phyloP scores from a whole-genome alignment of 2,888 invertebrate genomes.

The Hofmannophila pseudospretella region DNA sequence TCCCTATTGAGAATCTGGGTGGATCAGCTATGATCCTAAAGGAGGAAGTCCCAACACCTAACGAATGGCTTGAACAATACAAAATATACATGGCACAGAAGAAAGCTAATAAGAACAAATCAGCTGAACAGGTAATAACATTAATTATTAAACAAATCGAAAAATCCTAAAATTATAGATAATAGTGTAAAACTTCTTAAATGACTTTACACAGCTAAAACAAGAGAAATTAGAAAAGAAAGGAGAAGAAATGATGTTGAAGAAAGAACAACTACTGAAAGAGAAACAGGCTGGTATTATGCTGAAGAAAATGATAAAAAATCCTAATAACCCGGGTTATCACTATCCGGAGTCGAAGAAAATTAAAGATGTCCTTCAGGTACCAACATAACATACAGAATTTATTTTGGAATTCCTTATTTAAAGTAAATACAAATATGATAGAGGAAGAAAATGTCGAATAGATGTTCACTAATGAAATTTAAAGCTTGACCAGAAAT shows the following conservation, averaged over 20 bases:
- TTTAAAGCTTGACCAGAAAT: too few relatives aligned
- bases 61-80: slow-evolving; percentile 18
- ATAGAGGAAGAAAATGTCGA: too few relatives aligned
- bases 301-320: slow-evolving; percentile 57
- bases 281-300: slow-evolving; percentile 34
- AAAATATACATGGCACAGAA: background rate
- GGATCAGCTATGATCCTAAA: slow-evolving; percentile 42
- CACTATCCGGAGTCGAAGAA: slow-evolving; percentile 39
- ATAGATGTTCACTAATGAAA: too few relatives aligned
- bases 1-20: slow-evolving; percentile 39
- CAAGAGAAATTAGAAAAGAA: slow-evolving; percentile 39
- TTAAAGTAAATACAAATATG: too few relatives aligned
- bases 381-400: too few relatives aligned
- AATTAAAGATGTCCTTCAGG: background rate
- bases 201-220: background rate
- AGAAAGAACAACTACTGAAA: slow-evolving; percentile 33
- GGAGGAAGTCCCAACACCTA: slow-evolving; percentile 41
- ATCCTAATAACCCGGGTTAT: slow-evolving; percentile 53
- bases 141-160: background rate
- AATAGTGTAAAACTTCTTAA: background rate
- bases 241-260: slow-evolving; percentile 29
- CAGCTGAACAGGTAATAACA: slow-evolving; percentile 24
- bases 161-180: background rate
- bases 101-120: background rate
- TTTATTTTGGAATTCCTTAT: too few relatives aligned